phyloP scores from a whole-genome alignment of 2,888 invertebrate genomes.

The Lumbricus terrestris region DNA sequence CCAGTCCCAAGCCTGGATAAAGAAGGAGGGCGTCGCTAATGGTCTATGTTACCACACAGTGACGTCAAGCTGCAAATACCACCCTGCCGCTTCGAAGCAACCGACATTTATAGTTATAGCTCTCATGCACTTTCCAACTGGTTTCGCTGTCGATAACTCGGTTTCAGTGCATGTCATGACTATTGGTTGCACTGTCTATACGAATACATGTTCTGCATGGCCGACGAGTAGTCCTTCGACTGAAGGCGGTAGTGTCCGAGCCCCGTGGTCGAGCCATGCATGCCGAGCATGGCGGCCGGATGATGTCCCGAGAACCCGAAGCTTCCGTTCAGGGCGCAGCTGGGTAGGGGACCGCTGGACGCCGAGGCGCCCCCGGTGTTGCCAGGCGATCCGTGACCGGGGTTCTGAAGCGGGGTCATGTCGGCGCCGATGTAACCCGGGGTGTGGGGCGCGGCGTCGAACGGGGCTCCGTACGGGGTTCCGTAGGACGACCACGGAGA shows the following conservation, averaged over 20 bases:
- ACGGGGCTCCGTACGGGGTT: not conserved
- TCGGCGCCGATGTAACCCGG: slow-evolving; percentile 13
- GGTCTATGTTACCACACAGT: too few species aligned
- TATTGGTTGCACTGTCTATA: slow-evolving; percentile 3
- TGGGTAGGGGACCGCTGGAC: slow-evolving; percentile 6
- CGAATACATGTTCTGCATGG: not conserved
- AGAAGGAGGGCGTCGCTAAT: too few species aligned
- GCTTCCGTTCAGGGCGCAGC: slow-evolving; percentile 18
- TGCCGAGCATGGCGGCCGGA: not conserved
- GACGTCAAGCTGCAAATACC: too few species aligned
- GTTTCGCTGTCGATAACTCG: not conserved
- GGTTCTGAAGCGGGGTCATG: not conserved
- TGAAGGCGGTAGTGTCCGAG: not conserved
- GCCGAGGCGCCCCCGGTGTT: not conserved
- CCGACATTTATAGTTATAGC: too few species aligned
- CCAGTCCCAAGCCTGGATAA: too few species aligned
- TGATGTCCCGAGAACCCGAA: not conserved
- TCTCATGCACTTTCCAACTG: not conserved
- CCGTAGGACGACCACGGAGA: not conserved
- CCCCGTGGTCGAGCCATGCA: not conserved
- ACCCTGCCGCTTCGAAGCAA: too few species aligned
- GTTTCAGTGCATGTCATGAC: too few species aligned
- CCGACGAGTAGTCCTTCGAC: not conserved
- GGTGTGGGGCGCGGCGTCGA: not conserved
- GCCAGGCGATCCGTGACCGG: not conserved